Evolutionary conservation across 2,797 vertebrate genomes (phyloP), one percentile per base, ranked within the genome.

Genomic region (Enteromius afrohamiltoni): DNA sequence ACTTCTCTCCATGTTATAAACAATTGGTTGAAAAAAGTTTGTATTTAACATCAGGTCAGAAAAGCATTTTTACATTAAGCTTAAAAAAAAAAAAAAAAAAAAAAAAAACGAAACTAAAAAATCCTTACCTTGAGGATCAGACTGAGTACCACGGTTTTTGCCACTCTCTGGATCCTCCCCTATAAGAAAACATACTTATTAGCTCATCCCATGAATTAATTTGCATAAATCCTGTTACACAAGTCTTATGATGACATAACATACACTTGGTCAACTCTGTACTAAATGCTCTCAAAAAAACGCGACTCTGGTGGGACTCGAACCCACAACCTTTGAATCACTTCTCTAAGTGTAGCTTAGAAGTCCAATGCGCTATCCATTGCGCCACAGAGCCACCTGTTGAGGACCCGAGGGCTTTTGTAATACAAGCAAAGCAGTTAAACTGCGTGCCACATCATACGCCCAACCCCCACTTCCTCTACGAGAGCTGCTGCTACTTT

Each of bases 281-380:
- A 45, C 69, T 40, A 81, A 34, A 23, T 49, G 11, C 23, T 4
- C 8, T 21, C n/a, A 10, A 74, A 10, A 73, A 81, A 82, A 65
- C 21, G 6, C 94, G 94, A 95, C 94, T 95, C 94, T 92, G 94
- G 95, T 95, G 94, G 95, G 94, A 95, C 95, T 95, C 95, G 94
- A 95, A 95, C 95, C 94, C 94, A 95, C 95, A 95, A 95, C 94
- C 95, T 95, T 95, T 95, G 95, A 95, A 95, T 95, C 80, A 83
- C 87, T 86, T 45, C 87, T 19, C 68, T 1, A 69, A 83, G 85
- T 83, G 80, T 21, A 45, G 47, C 76, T 65, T 96, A 96, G 94
- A 96, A 95, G 93, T 94, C 94, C 94, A 96, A 95, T 96, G 95
- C 95, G 96, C 96, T 97, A 97, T 97, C 96, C 96, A 97, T 97